Evolutionary conservation across 2,113 vertebrate species (phyloP), one percentile per base, ranked within the genome.

Genomic region (Steatornis caripensis): DNA sequence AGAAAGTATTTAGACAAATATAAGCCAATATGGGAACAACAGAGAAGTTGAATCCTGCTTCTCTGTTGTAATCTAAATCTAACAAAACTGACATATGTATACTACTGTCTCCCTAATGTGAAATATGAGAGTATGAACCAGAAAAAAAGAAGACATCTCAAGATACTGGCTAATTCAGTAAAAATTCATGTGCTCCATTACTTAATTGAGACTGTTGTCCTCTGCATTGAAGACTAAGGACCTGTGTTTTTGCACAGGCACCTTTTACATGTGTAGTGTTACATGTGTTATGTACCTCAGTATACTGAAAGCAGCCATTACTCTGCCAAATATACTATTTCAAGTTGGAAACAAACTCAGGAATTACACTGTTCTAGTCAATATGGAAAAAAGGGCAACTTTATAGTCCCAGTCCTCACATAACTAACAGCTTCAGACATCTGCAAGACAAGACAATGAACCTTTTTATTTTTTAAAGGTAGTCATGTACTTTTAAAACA

Each of bases 181-280:
- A n/a, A 81, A 87, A 39, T n/a, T 60, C 8, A 6, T 6, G 3
- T n/a, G 2, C 5, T 93, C 8, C 45, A 21, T 5, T 74, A 18
- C 39, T 43, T 53, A 29, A 23, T 37, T 48, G 37, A 54, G 22
- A 18, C 2, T 19, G 4, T 54, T 53, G 29, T 41, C 12, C 29
- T 54, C 32, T 71, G 20, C 16, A 64, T 12, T 22, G n/a, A 72
- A 32, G 36, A n/a, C 22, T 32, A 10, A 71, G 24, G 22, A 2
- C 19, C 21, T 34, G 3, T 14, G 2, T 45, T 4, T 7, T 2
- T 0, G 1, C 29, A 29, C 51, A 36, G 6, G 26, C 26, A 37
- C 10, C 15, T 6, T 37, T 76, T 26, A 43, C 12, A 23, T 6
- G 10, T 24, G 22, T 27, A 41, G 46, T n/a, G n/a, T n/a, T n/a